Evolutionary conservation across 1,140 invertebrate genomes (phyloP), one percentile per base, ranked within the genome.

Genomic region (Homarus americanus): DNA sequence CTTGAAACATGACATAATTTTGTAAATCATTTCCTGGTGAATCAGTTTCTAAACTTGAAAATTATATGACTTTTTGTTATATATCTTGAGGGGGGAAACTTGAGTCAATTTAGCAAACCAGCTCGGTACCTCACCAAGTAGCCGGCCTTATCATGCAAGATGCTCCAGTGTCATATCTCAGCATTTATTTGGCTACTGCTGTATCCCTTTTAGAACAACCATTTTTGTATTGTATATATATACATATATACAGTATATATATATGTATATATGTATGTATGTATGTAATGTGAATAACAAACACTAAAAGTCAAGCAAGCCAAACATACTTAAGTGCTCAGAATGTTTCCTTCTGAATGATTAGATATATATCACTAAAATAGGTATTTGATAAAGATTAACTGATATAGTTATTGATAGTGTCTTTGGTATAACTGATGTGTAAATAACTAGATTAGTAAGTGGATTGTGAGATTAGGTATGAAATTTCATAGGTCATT

Each of bases 201-300:
- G 5, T 20, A 58, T 58, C 20, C 20, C 44, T 17, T 49, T 49
- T 49, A 49, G 44, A 49, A 49, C 17, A 10, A 49, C 44, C 44
- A 34, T 44, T 7, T 58, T 24, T 76, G 49, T 76, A 69, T n/a
- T 41, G 66, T 53, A 73, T 73, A 75, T 73, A 76, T 76, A 73
- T 72, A 69, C 53, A 24, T 75, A 58, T n/a, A 69, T 10, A 40
- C 12, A 28, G 5, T 80, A 58, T 24, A 53, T 63, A 20, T 63
- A n/a, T 76, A 58, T 44, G 28, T 75, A 44, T 24, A 66, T 58
- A 69, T 80, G n/a, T 87, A 38, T 41, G 32, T 79, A 38, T 79
- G 12, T 28, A 17, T 78, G 17, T 87, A 79, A 40, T 36, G 28
- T 24, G 49, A 86, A n/a, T 40, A 24, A 86, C 44, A 66, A 28